Percentiles rank a stretch among this genome's conserved stretches.
Evolutionary conservation across 2,797 vertebrate genomes (phyloP).

Genomic region (Pangasius sanitwongsei): DNA sequence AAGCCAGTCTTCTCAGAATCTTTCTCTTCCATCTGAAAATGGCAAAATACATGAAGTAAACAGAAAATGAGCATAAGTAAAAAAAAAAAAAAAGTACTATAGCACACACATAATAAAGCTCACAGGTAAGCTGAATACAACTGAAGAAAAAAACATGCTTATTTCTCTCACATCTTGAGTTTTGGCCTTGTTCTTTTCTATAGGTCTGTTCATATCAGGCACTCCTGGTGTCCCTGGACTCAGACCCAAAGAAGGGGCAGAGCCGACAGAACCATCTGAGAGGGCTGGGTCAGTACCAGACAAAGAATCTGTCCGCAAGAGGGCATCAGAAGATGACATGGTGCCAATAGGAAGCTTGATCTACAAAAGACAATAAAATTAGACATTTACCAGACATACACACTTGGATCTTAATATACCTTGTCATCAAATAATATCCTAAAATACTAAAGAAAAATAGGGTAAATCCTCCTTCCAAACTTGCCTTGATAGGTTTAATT

Average conservation of each 20-base stretch:
- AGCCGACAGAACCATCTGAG: constrained; percentile 81
- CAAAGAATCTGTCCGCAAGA: constrained; percentile 79
- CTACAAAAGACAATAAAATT: constrained; percentile 57
- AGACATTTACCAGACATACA: neutral
- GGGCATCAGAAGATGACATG: constrained; percentile 74
- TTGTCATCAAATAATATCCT: neutral
- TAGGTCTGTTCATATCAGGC: constrained; percentile 81
- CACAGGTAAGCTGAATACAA: neutral
- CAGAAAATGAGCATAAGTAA: neutral
- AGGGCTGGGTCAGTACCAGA: constrained; percentile 81
- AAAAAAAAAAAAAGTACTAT: neutral
- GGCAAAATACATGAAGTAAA: neutral
- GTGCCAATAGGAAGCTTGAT: constrained; percentile 79
- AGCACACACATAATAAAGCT: neutral
- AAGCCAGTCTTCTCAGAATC: constrained; percentile 90
- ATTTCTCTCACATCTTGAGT: constrained; percentile 79
- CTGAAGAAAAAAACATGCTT: constrained; percentile 11
- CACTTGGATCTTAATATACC: neutral
- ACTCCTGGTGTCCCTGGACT: constrained; percentile 78
- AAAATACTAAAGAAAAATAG: neutral
- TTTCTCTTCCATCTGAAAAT: constrained; percentile 83
- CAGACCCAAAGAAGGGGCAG: constrained; percentile 77
- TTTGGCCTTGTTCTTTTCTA: constrained; percentile 88
- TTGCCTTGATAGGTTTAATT: constrained; percentile 90
- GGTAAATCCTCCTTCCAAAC: constrained; percentile 23